A percentile compares a stretch with the other conserved stretches of the same genome.
phyloP scores from a whole-genome alignment of 2,888 invertebrate species.

The Papilio demoleus region DNA sequence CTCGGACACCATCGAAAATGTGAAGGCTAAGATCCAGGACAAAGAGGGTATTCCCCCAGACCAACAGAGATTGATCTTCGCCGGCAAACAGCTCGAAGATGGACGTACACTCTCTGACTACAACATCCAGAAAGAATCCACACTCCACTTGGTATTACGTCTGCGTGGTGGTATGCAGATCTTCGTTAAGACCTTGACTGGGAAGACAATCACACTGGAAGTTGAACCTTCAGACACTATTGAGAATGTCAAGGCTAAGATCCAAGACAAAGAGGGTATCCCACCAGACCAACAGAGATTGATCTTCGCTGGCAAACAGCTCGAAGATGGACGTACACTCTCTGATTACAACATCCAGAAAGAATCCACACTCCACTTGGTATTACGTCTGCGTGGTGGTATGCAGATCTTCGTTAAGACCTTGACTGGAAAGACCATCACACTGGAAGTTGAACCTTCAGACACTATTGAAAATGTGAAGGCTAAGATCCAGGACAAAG shows the following conservation, averaged over 20 bases:
- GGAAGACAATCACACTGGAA: constrained; percentile 45
- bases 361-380: constrained; percentile 83
- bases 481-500: constrained; percentile 63
- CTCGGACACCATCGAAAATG: constrained; percentile 50
- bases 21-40: constrained; percentile 73
- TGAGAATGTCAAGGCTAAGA: constrained; percentile 45
- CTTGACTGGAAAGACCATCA: constrained; percentile 42
- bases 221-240: constrained; percentile 45
- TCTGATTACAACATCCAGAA: constrained; percentile 87
- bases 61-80: constrained; percentile 31
- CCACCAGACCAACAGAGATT: constrained; percentile 25
- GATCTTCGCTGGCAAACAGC: constrained; percentile 36
- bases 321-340: constrained; percentile 86
- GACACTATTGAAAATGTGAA: constrained; percentile 63
- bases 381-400: constrained; percentile 83
- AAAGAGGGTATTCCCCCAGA: constrained; percentile 36
- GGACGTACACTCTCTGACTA: constrained; percentile 82
- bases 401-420: constrained; percentile 82
- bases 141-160: constrained; percentile 80
- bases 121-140: constrained; percentile 84
- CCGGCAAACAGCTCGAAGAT: constrained; percentile 84
- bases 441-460: constrained; percentile 14
- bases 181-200: constrained; percentile 45
- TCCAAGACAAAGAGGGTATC: constrained; percentile 44
- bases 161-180: constrained; percentile 61